Evolutionary conservation across 2,797 vertebrate genomes (phyloP), one percentile per base, ranked within the genome.

Genomic region (Hephaestus fuliginosus): DNA sequence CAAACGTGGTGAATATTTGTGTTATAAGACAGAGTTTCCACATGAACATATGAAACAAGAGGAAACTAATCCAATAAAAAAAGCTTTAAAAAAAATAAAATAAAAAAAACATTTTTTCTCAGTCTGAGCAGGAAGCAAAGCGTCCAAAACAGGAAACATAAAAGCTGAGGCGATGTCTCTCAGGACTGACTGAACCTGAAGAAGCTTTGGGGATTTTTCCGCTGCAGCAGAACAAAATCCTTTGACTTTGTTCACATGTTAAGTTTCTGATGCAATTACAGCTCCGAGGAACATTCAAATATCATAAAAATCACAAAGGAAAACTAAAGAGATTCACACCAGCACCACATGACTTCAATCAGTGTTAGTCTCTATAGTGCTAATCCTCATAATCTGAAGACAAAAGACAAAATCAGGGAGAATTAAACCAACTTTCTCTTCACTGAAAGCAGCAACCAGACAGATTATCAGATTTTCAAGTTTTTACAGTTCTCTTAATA

Each of bases 391-490:
- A 8, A 65, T 49, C 28, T 33, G 11, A 49, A n/a, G 17, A 30
- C 7, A 55, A 52, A 25, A 18, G 30, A 33, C n/a, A 63, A 52
- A 49, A n/a, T 49, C 51, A 33, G 61, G 10, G 52, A 72, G 17
- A 61, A 61, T 73, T 20, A 28, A 55, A 70, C 4, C 7, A 70
- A 55, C 5, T 1, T n/a, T 8, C 17, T 63, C n/a, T 52, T 65
- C 17, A 46, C 36, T 41, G 57, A 53, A 53, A 5, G 75, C 53
- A 79, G 46, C 63, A 44, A 33, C 57, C 70, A 70, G 51, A 83
- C 49, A 53, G 46, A 69, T 62, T 33, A 33, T 15, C 25, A 41
- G 51, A 6, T 14, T 39, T 46, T 48, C 11, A 17, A 10, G 20
- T 58, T 52, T 49, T 30, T 12, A 28, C 4, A 33, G 30, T 65